Percentiles rank a stretch among this genome's conserved stretches.
Conservation (phyloP, 2,888 invertebrate species). For the Sinotaia quadrata region DNA sequence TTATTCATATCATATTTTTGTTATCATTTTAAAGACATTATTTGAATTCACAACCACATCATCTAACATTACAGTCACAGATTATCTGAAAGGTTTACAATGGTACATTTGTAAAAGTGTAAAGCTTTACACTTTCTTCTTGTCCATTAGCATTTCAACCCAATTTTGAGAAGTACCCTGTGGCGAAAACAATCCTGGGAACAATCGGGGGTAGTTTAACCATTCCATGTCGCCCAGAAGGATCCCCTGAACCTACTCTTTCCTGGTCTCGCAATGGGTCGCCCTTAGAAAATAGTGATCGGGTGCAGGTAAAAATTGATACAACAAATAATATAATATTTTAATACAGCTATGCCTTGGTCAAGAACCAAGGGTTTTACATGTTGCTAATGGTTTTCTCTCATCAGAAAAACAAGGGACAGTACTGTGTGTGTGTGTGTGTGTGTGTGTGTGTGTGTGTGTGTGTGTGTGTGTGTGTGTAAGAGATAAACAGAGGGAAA, state of each 20-base stretch:
- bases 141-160: conserved; percentile 77
- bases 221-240: conserved; percentile 90
- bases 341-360: no score
- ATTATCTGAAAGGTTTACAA: not conserved
- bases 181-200: conserved; percentile 86
- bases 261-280: conserved; percentile 81
- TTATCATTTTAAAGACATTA: no score
- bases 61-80: no score
- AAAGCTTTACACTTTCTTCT: not conserved
- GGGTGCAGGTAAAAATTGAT: conserved; percentile 11
- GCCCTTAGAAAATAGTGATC: not conserved
- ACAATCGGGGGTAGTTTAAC: conserved; percentile 94
- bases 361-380: no score
- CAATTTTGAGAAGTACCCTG: conserved; percentile 89
- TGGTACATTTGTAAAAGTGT: not conserved
- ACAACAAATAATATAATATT: no score
- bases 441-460: not conserved
- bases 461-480: not conserved
- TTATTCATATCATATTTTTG: no score
- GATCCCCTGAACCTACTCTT: conserved; percentile 85
- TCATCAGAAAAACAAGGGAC: not conserved
- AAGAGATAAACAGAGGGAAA: no score
- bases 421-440: not conserved
- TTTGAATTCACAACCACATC: no score
- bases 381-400: no score